These are phyloP conservation scores for Cladorhizidae sp. DNA, from an alignment of 37 sponge, comb jelly and placozoan genomes.

Conservation along the genomic window DNA sequence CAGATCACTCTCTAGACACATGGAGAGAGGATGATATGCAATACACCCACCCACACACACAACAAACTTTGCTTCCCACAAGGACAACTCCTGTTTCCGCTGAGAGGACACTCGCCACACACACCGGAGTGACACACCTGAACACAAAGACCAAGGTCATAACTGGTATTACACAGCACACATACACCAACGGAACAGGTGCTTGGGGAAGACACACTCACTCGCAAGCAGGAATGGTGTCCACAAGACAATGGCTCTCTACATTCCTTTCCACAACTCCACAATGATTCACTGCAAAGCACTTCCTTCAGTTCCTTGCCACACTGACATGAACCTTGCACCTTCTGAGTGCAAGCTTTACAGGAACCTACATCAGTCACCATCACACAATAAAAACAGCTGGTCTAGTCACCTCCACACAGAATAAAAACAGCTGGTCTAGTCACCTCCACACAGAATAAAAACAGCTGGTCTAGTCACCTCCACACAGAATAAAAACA, in stretches of 20 bases:
- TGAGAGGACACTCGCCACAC: conserved; percentile 86
- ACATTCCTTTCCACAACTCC: conserved; percentile 80
- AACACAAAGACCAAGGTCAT: too few species aligned
- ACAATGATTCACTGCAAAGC: conserved; percentile 58
- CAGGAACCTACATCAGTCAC: conserved; percentile 55
- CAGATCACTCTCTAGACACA: conserved; percentile 16
- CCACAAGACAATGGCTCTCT: conserved; percentile 51
- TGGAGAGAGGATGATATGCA: background rate
- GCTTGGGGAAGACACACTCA: background rate
- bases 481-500: too few species aligned
- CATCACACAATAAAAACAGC: background rate
- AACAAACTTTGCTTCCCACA: conserved; percentile 84
- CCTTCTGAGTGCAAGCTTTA: conserved; percentile 47
- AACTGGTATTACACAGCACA: too few species aligned
- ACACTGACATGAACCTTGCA: conserved; percentile 72
- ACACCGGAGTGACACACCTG: conserved; percentile 81
- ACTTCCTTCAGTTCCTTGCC: conserved; percentile 48
- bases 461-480: too few species aligned
- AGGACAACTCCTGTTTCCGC: conserved; percentile 72
- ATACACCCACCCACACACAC: background rate
- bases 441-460: too few species aligned
- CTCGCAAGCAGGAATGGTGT: conserved; percentile 43
- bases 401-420: background rate
- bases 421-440: too few species aligned
- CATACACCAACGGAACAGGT: background rate